These are phyloP conservation scores for Palaemon carinicauda DNA, from an alignment of 1,140 invertebrate genomes.

Conservation along the genomic window DNA sequence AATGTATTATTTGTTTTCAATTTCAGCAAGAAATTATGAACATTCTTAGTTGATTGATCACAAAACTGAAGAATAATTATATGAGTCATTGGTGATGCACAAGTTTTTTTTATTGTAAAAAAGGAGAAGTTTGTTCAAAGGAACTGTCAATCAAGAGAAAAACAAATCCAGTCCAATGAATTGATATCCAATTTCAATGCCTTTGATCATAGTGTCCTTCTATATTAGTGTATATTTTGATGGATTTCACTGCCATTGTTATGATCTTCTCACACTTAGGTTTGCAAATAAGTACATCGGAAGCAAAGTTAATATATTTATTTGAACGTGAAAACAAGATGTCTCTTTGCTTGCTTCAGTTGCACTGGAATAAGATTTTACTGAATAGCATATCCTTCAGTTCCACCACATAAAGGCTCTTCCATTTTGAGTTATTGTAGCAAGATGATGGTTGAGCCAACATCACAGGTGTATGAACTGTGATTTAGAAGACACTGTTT, in stretches of 20 bases:
- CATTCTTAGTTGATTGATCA: no score
- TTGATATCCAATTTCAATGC: no score
- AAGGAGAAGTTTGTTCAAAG: no score
- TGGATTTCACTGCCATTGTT: conserved; percentile 32
- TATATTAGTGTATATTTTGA: not conserved
- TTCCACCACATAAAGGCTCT: not conserved
- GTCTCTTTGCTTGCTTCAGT: not conserved
- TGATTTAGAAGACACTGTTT: not conserved
- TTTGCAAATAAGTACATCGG: not conserved
- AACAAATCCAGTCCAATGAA: no score
- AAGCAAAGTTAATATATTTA: not conserved
- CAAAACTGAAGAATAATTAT: no score
- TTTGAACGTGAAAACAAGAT: not conserved
- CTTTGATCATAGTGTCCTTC: conserved; percentile 4
- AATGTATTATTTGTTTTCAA: no score
- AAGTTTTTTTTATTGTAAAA: no score
- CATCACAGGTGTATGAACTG: not conserved
- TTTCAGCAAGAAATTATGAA: no score
- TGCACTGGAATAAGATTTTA: no score
- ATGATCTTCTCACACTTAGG: not conserved
- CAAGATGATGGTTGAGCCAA: conserved; percentile 9
- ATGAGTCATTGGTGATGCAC: no score
- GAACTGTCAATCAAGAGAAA: no score
- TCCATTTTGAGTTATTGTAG: not conserved
- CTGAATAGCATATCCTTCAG: not conserved